Conservation (phyloP, 2,888 invertebrate genomes). For the Agrenia bidenticulata region DNA sequence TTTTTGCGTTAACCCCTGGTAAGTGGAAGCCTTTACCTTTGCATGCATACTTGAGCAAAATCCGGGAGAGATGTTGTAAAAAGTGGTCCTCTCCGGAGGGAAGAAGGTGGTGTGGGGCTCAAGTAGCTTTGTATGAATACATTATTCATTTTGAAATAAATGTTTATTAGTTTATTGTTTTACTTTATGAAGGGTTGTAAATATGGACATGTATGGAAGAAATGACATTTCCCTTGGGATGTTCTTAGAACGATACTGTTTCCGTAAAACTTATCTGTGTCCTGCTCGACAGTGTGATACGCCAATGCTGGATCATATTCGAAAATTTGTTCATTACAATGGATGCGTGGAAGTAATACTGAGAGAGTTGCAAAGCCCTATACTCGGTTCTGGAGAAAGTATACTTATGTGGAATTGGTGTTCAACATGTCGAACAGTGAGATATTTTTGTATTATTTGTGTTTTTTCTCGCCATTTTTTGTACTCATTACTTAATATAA, state of each 20-base stretch:
- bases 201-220: slow-evolving; percentile 92
- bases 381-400: slow-evolving; percentile 59
- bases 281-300: slow-evolving; percentile 75
- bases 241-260: slow-evolving; percentile 90
- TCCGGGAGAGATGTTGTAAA: too few relatives aligned
- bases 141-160: too few relatives aligned
- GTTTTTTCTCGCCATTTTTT: too few relatives aligned
- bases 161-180: neutral
- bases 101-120: too few relatives aligned
- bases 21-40: too few relatives aligned
- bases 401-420: slow-evolving; percentile 86
- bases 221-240: slow-evolving; percentile 94
- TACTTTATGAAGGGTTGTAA: slow-evolving; percentile 69
- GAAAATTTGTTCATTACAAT: slow-evolving; percentile 86
- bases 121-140: too few relatives aligned
- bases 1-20: slow-evolving; percentile 89
- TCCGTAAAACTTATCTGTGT: slow-evolving; percentile 80
- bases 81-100: too few relatives aligned
- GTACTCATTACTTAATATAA: slow-evolving; percentile 8
- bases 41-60: too few relatives aligned
- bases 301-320: slow-evolving; percentile 82
- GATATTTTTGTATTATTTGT: slow-evolving; percentile 12
- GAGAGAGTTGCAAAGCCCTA: slow-evolving; percentile 59
- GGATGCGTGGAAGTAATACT: slow-evolving; percentile 79
- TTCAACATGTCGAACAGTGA: slow-evolving; percentile 65